These are phyloP conservation scores for Argynnis bischoffii DNA, from an alignment of 2,888 invertebrate species.

Conservation along the genomic window DNA sequence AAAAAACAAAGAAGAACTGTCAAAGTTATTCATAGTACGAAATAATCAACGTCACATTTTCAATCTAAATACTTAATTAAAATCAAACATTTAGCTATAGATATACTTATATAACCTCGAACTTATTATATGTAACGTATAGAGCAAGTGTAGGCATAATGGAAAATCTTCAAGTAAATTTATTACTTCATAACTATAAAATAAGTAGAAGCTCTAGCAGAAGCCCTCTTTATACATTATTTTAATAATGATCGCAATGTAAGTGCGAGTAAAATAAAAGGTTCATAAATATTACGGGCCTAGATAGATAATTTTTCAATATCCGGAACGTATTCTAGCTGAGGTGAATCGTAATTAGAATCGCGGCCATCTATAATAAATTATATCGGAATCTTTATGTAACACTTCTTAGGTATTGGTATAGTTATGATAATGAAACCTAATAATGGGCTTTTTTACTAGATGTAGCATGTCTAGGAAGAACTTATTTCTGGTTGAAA, in stretches of 20 bases:
- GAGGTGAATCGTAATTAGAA: conserved; percentile 21
- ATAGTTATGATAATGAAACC: conserved; percentile 5
- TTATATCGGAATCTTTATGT: conserved; percentile 13
- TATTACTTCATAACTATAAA: neutral
- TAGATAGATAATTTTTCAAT: conserved; percentile 21
- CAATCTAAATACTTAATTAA: too few species aligned
- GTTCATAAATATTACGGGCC: conserved; percentile 13
- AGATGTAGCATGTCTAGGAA: too few species aligned
- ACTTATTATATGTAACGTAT: too few species aligned
- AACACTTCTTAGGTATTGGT: conserved; percentile 5
- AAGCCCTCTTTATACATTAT: conserved; percentile 4
- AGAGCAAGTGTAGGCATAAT: too few species aligned
- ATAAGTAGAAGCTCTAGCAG: neutral
- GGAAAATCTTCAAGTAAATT: neutral
- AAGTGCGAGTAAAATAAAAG: conserved; percentile 10
- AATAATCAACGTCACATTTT: too few species aligned
- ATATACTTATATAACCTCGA: too few species aligned
- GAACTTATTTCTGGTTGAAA: too few species aligned
- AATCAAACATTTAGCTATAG: too few species aligned
- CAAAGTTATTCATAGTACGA: too few species aligned
- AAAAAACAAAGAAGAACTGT: too few species aligned
- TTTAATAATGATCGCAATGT: conserved; percentile 1
- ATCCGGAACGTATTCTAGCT: conserved; percentile 21
- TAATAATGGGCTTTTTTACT: too few species aligned
- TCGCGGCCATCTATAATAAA: conserved; percentile 17